Base-by-base conservation (phyloP, 2,113 vertebrate species). In the Lynx canadensis region DNA sequence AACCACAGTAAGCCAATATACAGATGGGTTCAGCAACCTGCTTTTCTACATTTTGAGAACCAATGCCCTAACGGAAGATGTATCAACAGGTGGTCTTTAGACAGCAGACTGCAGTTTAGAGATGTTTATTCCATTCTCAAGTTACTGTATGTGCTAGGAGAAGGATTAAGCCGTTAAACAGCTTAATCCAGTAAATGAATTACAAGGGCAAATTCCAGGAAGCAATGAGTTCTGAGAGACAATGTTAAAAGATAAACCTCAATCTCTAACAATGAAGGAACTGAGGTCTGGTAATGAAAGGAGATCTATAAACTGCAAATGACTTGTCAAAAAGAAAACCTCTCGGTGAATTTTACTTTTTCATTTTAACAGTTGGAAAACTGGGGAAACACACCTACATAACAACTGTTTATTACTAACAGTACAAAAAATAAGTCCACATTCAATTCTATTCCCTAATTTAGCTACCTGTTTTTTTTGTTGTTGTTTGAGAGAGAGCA, bases 341-440 rank as follows among this genome's bases (percentile, higher is more conserved):
- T 88, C 69, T 76, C 18, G 16, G 71, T 65, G 16, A 83, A 65
- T 74, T 94, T 78, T 88, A 83, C 84, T 95, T 98, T 93, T 95
- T 94, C 33, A 86, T 80, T 93, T 0, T 52, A 96, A 96, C 94
- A 96, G 73, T 90, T 97, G 96, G 96, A 63, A 96, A 94, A 68
- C 29, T 86, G 33, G 71, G 55, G 65, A 95, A 90, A 90, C 31
- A 98, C 82, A 98, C 94, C 95, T 96, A 98, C 92, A 66, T 81
- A 96, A 98, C 95, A 97, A 90, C 95, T 97, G 87, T 95, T 96
- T 92, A 96, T 94, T 96, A 86, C 81, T 94, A 95, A 96, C 38
- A 7, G 60, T 79, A 86, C 16, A 57, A 89, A 94, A 97, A 93
- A 95, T 45, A 96, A 89, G 92, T 50, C 13, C 23, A 55, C 3